Base-by-base conservation (phyloP, 2,888 invertebrate genomes). In the Caenorhabditis macrosperma region DNA sequence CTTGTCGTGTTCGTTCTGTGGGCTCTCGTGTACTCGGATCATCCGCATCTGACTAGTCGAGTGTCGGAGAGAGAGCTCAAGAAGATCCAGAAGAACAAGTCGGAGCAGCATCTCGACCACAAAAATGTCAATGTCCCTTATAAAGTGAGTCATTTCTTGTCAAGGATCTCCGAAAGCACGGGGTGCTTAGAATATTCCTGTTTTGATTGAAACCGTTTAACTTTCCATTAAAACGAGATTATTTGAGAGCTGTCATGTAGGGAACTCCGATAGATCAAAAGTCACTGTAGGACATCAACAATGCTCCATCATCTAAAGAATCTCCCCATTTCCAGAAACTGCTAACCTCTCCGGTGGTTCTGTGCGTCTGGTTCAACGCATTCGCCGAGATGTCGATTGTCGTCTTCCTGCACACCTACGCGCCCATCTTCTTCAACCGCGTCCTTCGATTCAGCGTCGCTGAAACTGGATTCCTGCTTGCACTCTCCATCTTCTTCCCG, bases 331-430 rank as follows among this genome's bases (percentile, higher is more conserved):
- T 83, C 26, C 67, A 86, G 86, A 83, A 81, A 44, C 85, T 88
- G 33, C 75, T 84, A 59, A 86, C 81, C 35, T 86, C 86, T 64
- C 85, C 85, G 26, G 78, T 83, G 1, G 85, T 88, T 15, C 50
- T 86, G 24, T 78, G 82, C 30, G 80, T 88, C 3, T 88, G 87
- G 88, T 63, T 85, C 35, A 88, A 88, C 63, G 87, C 88, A 1
- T 86, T 88, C 41, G 86, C 85, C 9, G 88, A 88, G 75, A 85
- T 88, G 80, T 84, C 87, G 28, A 83, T 86, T 6, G 84, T 87
- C 12, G 86, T 87, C 1, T 82, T 88, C 54, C 78, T 88, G 44
- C 82, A 88, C 33, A 88, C 88, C 35, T 88, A 88, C 68, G 83
- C 86, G 12, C 88, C 88, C 26, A 82, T 86, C 10, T 88, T 86